Evolutionary conservation across 2,888 invertebrate species (phyloP).

Genomic region (Idaea straminata): DNA sequence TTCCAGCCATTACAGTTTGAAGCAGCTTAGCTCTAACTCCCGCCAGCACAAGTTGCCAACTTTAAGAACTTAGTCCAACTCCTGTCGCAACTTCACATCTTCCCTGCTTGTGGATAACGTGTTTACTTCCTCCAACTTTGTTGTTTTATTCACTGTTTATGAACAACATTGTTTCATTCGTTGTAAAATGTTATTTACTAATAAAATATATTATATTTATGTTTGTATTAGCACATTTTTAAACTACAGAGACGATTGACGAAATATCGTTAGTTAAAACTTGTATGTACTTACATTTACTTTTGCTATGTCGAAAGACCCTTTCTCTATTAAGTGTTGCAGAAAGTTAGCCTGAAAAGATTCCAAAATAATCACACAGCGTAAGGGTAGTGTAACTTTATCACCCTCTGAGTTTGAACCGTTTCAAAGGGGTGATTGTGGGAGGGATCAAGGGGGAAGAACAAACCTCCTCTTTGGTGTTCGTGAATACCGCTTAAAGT

Average conservation of each 20-base stretch:
- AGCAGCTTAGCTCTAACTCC: conserved; percentile 50
- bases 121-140: conserved; percentile 40
- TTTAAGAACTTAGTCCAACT: conserved; percentile 53
- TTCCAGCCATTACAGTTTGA: conserved; percentile 63
- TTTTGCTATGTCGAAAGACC: conserved; percentile 26
- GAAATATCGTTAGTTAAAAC: conserved; percentile 30
- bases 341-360: conserved; percentile 59
- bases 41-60: conserved; percentile 49
- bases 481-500: conserved; percentile 75
- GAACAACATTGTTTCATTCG: conserved; percentile 10
- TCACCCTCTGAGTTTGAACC: conserved; percentile 57
- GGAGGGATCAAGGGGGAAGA: conserved; percentile 34
- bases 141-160: conserved; percentile 24
- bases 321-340: conserved; percentile 43
- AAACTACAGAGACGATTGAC: conserved; percentile 17
- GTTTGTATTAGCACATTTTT: neutral
- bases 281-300: conserved; percentile 7
- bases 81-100: conserved; percentile 39
- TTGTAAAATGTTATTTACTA: neutral
- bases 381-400: conserved; percentile 59
- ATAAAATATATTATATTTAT: neutral
- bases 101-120: conserved; percentile 43
- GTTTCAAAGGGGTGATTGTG: conserved; percentile 55
- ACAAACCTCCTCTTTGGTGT: conserved; percentile 60
- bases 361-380: conserved; percentile 64